phyloP scores from a whole-genome alignment of 2,113 vertebrate species.

The Chaetorhynchus papuensis region DNA sequence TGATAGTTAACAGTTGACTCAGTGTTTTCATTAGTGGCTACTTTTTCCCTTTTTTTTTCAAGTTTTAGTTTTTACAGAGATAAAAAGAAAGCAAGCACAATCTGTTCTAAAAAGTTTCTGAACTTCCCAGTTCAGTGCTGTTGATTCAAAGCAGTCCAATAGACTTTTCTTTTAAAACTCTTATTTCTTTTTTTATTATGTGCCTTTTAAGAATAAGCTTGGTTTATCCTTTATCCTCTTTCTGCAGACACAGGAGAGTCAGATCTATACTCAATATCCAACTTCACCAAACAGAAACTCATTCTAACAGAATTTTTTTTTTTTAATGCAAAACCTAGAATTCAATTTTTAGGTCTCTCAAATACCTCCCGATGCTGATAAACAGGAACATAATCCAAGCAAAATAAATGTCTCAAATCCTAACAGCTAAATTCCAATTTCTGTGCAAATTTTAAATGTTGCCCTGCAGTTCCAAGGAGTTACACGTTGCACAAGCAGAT shows the following conservation, averaged over 20 bases:
- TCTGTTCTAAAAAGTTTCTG: background rate
- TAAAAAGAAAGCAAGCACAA: background rate
- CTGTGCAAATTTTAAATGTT: slow-evolving; percentile 49
- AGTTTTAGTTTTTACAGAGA: background rate
- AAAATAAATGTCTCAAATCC: slow-evolving; percentile 46
- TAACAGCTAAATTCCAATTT: slow-evolving; percentile 58
- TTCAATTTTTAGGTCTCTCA: slow-evolving; percentile 51
- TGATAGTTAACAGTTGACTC: background rate
- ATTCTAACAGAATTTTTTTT: slow-evolving; percentile 14
- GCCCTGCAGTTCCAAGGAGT: background rate
- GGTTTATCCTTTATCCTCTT: slow-evolving; percentile 47
- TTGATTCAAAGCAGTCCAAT: background rate
- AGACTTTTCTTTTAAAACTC: background rate
- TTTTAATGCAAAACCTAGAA: slow-evolving; percentile 45
- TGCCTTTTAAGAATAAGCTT: slow-evolving; percentile 22
- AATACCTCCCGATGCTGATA: slow-evolving; percentile 23
- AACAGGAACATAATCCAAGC: slow-evolving; percentile 53
- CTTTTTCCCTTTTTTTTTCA: background rate
- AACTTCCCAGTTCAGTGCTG: background rate
- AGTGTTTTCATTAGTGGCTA: background rate
- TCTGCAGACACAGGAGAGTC: slow-evolving; percentile 6
- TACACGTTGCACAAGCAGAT: background rate
- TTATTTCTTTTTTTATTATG: slow-evolving; percentile 25
- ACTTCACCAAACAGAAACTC: slow-evolving; percentile 33
- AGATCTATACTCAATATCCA: slow-evolving; percentile 38